Base-by-base conservation (phyloP, 2,113 vertebrate genomes). In the Oriolus oriolus region DNA sequence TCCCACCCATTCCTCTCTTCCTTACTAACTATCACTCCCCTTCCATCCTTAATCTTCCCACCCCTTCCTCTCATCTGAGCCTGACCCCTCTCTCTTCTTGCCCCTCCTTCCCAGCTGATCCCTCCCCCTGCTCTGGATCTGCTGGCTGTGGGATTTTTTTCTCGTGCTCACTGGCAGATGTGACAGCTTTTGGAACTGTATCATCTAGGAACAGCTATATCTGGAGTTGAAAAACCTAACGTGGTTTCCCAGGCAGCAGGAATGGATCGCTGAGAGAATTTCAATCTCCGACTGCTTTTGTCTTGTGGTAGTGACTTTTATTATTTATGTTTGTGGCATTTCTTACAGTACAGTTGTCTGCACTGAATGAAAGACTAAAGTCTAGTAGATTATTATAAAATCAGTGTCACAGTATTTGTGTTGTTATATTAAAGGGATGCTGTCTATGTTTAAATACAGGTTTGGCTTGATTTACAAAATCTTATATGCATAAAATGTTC, bases 281-380 rank as follows among this genome's bases (percentile, higher is more conserved):
- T 82, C 94, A 82, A 87, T 93, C 95, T 96, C 95, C 95, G 89
- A 89, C 95, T 80, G 95, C 97, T 97, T 96, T 95, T 96, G 90
- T 94, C 93, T 96, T 24, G 87, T 96, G 97, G 96, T 96, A 97
- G 96, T 82, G 95, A 97, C 96, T 97, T 96, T 90, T 96, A 90
- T 97, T 96, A 90, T 96, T 96, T 97, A 50, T 95, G 95, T 93
- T 94, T 95, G 84, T 97, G 89, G 81, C 96, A 95, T 96, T 97
- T 96, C 76, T 94, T 90, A 65, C 63, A 63, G 95, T 89, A 50
- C 66, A 84, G 90, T 83, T 95, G 86, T 96, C 93, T 93, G 92
- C 82, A 88, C 60, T 66, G 84, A 91, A 75, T 64, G 95, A 76
- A 77, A 89, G 90, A 23, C 93, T 91, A 3, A 87, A 91, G 94